Base-by-base conservation (phyloP, 2,113 vertebrate genomes). In the Nerophis ophidion region DNA sequence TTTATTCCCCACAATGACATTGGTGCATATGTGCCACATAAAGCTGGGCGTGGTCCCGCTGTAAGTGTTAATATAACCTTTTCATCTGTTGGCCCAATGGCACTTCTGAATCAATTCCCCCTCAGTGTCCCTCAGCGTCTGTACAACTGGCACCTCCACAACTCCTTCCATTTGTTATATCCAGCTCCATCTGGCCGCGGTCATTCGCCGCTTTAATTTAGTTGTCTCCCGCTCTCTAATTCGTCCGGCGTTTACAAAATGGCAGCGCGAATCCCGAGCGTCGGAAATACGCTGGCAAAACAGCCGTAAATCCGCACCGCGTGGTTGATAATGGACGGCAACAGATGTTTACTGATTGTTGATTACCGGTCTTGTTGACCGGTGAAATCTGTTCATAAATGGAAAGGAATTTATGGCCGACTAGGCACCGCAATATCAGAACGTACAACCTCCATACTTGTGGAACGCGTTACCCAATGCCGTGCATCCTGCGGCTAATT, bases 291-390 rank as follows among this genome's bases (percentile, higher is more conserved):
- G 86, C 89, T 84, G 80, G 86, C 77, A 54, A 75, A 26, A 44
- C 88, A 83, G 85, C 80, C 83, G 67, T 90, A 88, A 90, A 90
- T 91, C 86, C 80, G 80, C 63, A 70, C 49, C 58, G 71, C 74
- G 16, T 69, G 69, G 73, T 86, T 90, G 90, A 90, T 91, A 91
- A 90, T 91, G 90, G 88, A 89, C 85, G 81, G 87, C 80, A 91
- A 85, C 90, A 91, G 90, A 90, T 91, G 90, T 88, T 91, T 90
- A 83, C 89, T 88, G 89, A 91, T 91, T 88, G 89, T 89, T 90
- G 88, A 91, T 90, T 88, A 89, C 88, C 84, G 76, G 85, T 85
- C 80, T 68, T 85, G 86, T 86, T 90, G 90, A 91, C 90, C 89
- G 90, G 84, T 84, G 81, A 90, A 90, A 91, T 90, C 88, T 91